These are phyloP conservation scores for Chironomus riparius DNA, from an alignment of 2,888 invertebrate species.

Conservation along the genomic window DNA sequence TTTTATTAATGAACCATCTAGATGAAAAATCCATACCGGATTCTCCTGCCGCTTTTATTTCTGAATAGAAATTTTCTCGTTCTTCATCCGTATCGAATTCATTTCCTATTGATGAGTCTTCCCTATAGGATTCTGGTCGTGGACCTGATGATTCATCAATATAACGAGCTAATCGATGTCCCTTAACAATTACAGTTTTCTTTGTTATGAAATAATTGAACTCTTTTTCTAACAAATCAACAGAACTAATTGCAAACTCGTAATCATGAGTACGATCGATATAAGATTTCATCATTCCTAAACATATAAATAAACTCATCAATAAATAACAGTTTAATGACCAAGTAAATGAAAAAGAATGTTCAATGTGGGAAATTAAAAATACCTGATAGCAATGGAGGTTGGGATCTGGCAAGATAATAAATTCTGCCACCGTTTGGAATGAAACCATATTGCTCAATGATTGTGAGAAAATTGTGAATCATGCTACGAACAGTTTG, in stretches of 20 bases:
- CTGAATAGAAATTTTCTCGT: constrained; percentile 62
- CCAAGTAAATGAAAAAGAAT: not conserved
- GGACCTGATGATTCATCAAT: constrained; percentile 68
- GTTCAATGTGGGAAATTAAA: not conserved
- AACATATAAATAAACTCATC: not conserved
- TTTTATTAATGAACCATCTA: constrained; percentile 69
- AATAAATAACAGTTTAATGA: not conserved
- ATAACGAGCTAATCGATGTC: constrained; percentile 63
- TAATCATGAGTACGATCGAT: constrained; percentile 60
- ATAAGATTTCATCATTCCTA: constrained; percentile 67
- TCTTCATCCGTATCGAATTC: constrained; percentile 47
- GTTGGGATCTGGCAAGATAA: constrained; percentile 72
- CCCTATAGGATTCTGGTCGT: constrained; percentile 84
- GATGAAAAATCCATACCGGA: constrained; percentile 95
- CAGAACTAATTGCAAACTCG: constrained; percentile 54
- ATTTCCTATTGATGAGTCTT: constrained; percentile 53
- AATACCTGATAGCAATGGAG: constrained; percentile 60
- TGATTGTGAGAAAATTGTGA: constrained; percentile 72
- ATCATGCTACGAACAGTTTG: constrained; percentile 76
- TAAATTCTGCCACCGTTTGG: constrained; percentile 90
- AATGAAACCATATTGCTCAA: constrained; percentile 68
- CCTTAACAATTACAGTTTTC: constrained; percentile 54
- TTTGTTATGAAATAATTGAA: constrained; percentile 76
- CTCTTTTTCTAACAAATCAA: constrained; percentile 62
- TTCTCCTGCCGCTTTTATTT: constrained; percentile 84